Percentiles rank a stretch among this genome's conserved stretches.
Evolutionary conservation across 2,113 vertebrate species (phyloP).

Genomic region (Psettodes erumei): DNA sequence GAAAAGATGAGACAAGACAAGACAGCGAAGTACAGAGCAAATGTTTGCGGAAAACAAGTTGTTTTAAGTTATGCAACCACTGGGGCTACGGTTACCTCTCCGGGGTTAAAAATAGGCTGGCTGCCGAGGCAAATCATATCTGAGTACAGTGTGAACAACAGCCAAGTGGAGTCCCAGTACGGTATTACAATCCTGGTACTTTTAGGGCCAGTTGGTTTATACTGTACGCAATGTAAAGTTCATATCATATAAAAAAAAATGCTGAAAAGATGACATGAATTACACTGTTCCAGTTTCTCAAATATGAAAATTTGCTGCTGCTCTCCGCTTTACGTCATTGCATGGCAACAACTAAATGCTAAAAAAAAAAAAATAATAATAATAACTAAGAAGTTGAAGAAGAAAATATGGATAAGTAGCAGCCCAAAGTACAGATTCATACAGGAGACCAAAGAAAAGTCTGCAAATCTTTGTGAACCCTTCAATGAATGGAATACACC

Average conservation of each 20-base stretch:
- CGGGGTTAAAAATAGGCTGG: conserved; percentile 65
- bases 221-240: not conserved
- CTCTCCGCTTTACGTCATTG: not conserved
- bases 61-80: conserved; percentile 61
- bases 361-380: not conserved
- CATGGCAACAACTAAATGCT: not conserved
- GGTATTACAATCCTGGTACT: not conserved
- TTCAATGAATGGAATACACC: not conserved
- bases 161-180: conserved; percentile 17
- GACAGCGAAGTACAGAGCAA: conserved; percentile 37
- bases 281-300: not conserved
- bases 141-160: conserved; percentile 52
- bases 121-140: conserved; percentile 59
- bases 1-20: conserved; percentile 26
- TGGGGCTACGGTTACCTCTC: conserved; percentile 32
- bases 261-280: not conserved
- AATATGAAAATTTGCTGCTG: not conserved
- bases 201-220: not conserved
- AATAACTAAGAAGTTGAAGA: not conserved
- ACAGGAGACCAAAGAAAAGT: not conserved
- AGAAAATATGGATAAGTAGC: not conserved
- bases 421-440: not conserved
- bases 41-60: conserved; percentile 52
- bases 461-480: not conserved
- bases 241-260: not conserved